Conservation (phyloP, 2,888 invertebrate species). For the Apodemia duryi region DNA sequence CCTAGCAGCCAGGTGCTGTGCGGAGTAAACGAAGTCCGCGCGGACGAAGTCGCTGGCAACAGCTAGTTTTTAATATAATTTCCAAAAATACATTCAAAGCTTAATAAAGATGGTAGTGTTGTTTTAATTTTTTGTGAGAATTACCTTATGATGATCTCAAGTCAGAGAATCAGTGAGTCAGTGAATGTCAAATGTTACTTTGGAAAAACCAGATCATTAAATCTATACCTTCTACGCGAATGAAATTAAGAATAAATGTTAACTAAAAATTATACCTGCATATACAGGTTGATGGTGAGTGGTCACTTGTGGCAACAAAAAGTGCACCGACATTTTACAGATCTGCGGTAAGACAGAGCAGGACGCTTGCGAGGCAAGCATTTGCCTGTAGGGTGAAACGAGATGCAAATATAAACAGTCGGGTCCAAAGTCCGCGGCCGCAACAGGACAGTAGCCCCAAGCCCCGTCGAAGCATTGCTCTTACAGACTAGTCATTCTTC, state of each 20-base stretch:
- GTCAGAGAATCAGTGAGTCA: background rate
- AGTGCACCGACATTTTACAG: slow-evolving; percentile 49
- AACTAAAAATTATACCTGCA: background rate
- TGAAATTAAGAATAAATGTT: slow-evolving; percentile 2
- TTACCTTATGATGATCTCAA: background rate
- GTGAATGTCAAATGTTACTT: background rate
- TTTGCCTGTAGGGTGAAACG: slow-evolving; percentile 48
- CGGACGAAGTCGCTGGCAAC: too few species aligned
- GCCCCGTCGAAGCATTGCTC: slow-evolving; percentile 44
- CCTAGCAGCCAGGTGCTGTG: too few species aligned
- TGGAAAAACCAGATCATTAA: slow-evolving; percentile 1
- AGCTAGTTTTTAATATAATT: too few species aligned
- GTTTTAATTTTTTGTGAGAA: background rate
- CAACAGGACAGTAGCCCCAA: slow-evolving; percentile 58
- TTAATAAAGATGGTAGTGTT: background rate
- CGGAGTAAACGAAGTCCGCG: too few species aligned
- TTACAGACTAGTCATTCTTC: slow-evolving; percentile 27
- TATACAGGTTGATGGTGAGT: slow-evolving; percentile 28
- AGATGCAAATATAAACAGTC: slow-evolving; percentile 60
- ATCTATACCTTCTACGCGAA: background rate
- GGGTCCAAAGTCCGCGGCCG: slow-evolving; percentile 66
- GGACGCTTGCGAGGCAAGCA: slow-evolving; percentile 39
- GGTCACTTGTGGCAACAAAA: slow-evolving; percentile 44
- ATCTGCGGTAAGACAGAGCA: slow-evolving; percentile 56
- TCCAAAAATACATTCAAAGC: background rate